Conservation (phyloP, 2,113 vertebrate species). For the Mus spicilegus region DNA sequence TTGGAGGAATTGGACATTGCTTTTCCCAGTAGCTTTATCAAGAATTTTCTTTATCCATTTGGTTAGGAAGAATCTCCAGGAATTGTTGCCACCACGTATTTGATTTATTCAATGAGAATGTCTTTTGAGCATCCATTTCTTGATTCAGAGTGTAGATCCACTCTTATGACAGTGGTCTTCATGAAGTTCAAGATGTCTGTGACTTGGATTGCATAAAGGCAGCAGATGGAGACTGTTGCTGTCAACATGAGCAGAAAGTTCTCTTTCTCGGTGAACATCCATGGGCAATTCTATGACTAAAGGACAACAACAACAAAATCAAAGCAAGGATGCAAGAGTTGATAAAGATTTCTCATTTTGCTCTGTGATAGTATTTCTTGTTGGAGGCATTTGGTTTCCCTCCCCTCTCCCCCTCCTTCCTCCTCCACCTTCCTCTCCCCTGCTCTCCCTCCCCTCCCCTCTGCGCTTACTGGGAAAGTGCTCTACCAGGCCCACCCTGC, state of each 20-base stretch:
- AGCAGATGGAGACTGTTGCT: background rate
- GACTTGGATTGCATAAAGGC: background rate
- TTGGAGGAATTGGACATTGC: background rate
- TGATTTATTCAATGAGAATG: background rate
- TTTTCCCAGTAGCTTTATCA: conserved; percentile 48
- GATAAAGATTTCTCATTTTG: background rate
- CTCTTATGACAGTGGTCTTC: conserved; percentile 11
- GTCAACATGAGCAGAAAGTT: background rate
- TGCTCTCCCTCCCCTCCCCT: background rate
- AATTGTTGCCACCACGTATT: background rate
- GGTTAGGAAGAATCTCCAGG: conserved; percentile 1
- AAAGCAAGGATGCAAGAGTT: conserved; percentile 6
- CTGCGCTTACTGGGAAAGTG: background rate
- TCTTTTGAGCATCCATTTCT: background rate
- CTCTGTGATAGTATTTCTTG: background rate
- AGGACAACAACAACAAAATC: background rate
- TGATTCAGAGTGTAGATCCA: background rate
- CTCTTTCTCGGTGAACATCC: conserved; percentile 11
- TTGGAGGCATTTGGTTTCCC: background rate
- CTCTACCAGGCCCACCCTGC: background rate
- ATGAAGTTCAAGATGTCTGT: background rate
- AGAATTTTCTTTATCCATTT: conserved; percentile 12
- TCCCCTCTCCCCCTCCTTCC: background rate
- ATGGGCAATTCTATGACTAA: background rate
- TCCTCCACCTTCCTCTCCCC: background rate